Percentiles rank a stretch among this genome's conserved stretches.
Evolutionary conservation across 2,113 vertebrate species (phyloP).

Genomic region (Tiliqua scincoides): DNA sequence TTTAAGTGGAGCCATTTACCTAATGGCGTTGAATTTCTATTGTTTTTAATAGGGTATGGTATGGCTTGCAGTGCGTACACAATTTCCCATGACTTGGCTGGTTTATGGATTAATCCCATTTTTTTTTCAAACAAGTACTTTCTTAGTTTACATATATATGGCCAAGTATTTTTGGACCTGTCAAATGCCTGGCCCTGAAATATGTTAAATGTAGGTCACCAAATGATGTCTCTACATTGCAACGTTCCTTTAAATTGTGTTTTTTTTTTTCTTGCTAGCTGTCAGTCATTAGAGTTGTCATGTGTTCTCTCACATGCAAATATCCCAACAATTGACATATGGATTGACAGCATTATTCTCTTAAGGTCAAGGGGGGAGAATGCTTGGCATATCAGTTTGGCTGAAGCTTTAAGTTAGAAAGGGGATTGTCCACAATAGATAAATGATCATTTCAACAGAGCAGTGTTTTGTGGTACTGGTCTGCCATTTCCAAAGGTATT

Average conservation of each 20-base stretch:
- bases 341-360: not conserved
- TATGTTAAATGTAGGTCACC: not conserved
- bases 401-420: not conserved
- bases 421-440: slow-evolving; percentile 8
- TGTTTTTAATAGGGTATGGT: not conserved
- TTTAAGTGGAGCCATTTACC: not conserved
- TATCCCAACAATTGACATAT: not conserved
- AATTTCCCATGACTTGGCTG: not conserved
- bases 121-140: not conserved
- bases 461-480: not conserved
- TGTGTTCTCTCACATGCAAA: not conserved
- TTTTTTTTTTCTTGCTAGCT: not conserved
- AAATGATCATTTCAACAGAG: not conserved
- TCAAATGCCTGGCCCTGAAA: not conserved
- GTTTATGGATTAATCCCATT: not conserved
- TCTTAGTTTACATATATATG: too few relatives aligned
- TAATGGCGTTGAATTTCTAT: not conserved
- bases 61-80: not conserved
- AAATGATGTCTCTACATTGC: not conserved
- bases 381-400: not conserved
- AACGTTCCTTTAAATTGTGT: not conserved
- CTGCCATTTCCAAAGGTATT: not conserved
- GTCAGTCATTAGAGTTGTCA: not conserved
- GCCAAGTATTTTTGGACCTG: not conserved
- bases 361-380: not conserved